Evolutionary conservation across 2,797 vertebrate genomes (phyloP).

Genomic region (Podarcis lilfordi): DNA sequence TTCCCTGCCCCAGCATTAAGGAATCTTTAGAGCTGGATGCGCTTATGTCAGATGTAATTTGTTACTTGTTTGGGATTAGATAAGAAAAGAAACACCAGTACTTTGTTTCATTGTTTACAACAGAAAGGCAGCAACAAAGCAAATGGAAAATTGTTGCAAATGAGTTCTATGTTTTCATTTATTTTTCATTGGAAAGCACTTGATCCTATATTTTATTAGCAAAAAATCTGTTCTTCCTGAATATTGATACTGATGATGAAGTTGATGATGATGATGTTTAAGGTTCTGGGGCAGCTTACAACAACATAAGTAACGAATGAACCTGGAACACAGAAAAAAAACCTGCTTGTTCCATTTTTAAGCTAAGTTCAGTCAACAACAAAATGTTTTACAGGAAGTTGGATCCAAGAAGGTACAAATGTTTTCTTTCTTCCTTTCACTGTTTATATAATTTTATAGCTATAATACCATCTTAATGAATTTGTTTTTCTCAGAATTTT

Average conservation of each 20-base stretch:
- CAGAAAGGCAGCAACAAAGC: not conserved
- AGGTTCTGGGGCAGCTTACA: not conserved
- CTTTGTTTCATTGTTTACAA: not conserved
- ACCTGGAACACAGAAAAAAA: not conserved
- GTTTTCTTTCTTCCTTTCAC: constrained; percentile 19
- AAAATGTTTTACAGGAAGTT: not conserved
- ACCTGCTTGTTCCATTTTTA: not conserved
- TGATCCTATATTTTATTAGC: constrained; percentile 5
- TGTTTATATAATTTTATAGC: constrained; percentile 30
- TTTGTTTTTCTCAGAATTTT: constrained; percentile 52
- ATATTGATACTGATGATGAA: not conserved
- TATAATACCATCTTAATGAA: constrained; percentile 54
- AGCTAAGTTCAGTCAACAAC: not conserved
- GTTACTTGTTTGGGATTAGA: not conserved
- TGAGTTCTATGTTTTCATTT: not conserved
- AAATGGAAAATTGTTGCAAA: constrained; percentile 5
- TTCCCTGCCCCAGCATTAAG: not conserved
- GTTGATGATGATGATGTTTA: not conserved
- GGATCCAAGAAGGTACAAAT: not conserved
- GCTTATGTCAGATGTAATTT: not conserved
- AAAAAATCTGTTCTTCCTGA: not conserved
- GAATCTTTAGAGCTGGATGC: not conserved
- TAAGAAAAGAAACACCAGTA: not conserved
- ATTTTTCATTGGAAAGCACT: not conserved
- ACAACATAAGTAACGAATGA: not conserved